Evolutionary conservation across 2,797 vertebrate species (phyloP).

Genomic region (Percopsis omiscomaycus): DNA sequence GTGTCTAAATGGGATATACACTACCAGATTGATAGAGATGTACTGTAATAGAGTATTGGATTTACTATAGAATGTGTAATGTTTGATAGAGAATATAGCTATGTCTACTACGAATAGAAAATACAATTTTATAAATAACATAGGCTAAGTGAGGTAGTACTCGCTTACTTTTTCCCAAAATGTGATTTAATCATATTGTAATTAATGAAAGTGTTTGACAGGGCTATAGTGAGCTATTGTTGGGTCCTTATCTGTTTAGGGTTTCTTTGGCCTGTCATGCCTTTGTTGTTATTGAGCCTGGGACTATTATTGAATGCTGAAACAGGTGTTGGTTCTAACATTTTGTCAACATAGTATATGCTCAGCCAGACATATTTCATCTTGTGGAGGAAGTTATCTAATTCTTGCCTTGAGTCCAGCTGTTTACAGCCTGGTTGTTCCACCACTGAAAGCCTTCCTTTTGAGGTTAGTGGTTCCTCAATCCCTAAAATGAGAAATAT

Average conservation of each 20-base stretch:
- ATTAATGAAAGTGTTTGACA: conserved; percentile 30
- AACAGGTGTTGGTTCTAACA: conserved; percentile 33
- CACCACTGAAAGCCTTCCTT: background rate
- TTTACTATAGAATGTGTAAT: conserved; percentile 40
- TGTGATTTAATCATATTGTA: conserved; percentile 56
- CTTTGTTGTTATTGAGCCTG: conserved; percentile 43
- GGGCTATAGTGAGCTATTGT: conserved; percentile 28
- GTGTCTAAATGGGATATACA: conserved; percentile 55
- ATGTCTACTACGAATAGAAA: conserved; percentile 43
- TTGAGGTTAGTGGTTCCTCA: conserved; percentile 29
- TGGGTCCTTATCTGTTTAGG: conserved; percentile 22
- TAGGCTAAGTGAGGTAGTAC: conserved; percentile 32
- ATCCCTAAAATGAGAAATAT: too few species aligned
- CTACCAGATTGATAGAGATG: conserved; percentile 61
- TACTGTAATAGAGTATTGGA: conserved; percentile 66
- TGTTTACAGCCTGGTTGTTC: conserved; percentile 12
- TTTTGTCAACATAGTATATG: conserved; percentile 19
- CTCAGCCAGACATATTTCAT: conserved; percentile 27
- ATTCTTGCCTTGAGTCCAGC: conserved; percentile 39
- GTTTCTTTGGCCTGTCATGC: conserved; percentile 11
- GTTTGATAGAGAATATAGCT: conserved; percentile 35
- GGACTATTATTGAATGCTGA: conserved; percentile 42
- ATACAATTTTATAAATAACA: conserved; percentile 29
- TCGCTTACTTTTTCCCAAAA: conserved; percentile 35
- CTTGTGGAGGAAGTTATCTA: conserved; percentile 29